Evolutionary conservation across 2,113 vertebrate species (phyloP), one percentile per base, ranked within the genome.

Genomic region (Plecturocebus donacophilus): DNA sequence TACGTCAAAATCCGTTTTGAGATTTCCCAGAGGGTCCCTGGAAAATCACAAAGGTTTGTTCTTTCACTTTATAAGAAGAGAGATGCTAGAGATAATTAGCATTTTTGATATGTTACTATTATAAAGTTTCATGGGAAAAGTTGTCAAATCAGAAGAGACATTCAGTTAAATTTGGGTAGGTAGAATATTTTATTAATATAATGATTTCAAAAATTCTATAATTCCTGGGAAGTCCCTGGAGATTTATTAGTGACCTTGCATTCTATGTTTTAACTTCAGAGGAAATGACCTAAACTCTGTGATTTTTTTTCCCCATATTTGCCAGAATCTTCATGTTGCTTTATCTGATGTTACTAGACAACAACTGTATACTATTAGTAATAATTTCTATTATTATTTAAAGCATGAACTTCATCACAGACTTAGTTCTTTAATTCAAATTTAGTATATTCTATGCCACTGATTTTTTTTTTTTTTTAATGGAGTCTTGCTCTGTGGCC

Each of bases 61-160:
- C 54, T 76, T 94, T 97, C 91, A 97, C 71, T 58, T 97, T 96
- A 75, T 91, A 54, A 94, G 97, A 96, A 92, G 91, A 94, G 54
- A 92, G 56, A 45, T 76, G 68, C 73, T 95, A 85, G 75, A 90
- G 93, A 87, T 93, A 96, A 96, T 91, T 91, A 81, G n/a, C 6
- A 3, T 56, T 81, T 90, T 80, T 58, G 5, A 68, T 61, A 76
- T 58, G 42, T 38, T 93, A 80, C 45, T 64, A 58, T 95, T 89
- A 35, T 47, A 75, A 93, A 95, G 38, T 80, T 95, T 89, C 87
- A 52, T 81, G 56, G 80, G 49, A 88, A 93, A 94, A 84, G 12
- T 58, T 49, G 25, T 92, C 25, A 92, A 87, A 97, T 89, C 38
- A 66, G 32, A 93, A 81, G 47, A 92, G 64, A 90, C 14, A 58